Evolutionary conservation across 2,888 invertebrate genomes (phyloP).

Genomic region (Apeira syringaria): DNA sequence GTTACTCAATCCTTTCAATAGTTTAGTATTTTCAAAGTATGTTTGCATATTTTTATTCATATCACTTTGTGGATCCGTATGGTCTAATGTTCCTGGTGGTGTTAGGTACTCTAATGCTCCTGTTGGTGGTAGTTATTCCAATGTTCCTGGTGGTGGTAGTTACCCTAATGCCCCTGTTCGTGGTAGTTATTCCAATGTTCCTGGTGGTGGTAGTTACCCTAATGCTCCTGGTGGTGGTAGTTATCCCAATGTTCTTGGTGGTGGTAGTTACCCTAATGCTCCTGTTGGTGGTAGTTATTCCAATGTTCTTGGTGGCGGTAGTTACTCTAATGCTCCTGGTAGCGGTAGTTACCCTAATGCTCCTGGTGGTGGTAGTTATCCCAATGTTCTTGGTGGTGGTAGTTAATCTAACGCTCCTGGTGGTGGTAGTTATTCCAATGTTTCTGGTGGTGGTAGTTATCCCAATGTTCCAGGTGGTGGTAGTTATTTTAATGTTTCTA

Average conservation of each 20-base stretch:
- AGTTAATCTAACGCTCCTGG: not conserved
- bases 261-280: conserved; percentile 4
- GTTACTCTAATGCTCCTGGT: conserved; percentile 1
- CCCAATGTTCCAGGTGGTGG: not conserved
- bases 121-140: too few relatives aligned
- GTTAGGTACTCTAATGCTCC: too few relatives aligned
- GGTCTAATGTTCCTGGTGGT: too few relatives aligned
- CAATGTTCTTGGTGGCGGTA: conserved; percentile 5
- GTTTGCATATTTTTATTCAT: too few relatives aligned
- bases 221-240: not conserved
- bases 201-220: conserved; percentile 10
- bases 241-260: too few relatives aligned
- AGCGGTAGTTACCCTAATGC: not conserved
- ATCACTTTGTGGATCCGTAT: conserved; percentile 10
- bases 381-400: not conserved
- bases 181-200: too few relatives aligned
- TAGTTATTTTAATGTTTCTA: not conserved
- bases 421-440: not conserved
- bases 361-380: not conserved
- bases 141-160: too few relatives aligned
- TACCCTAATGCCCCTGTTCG: too few relatives aligned
- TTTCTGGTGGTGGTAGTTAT: too few relatives aligned
- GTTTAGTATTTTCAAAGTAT: not conserved
- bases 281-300: not conserved
- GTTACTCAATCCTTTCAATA: not conserved